Percentiles rank a stretch among this genome's conserved stretches.
Evolutionary conservation across 2,797 vertebrate species (phyloP).

Genomic region (Momotus momota): DNA sequence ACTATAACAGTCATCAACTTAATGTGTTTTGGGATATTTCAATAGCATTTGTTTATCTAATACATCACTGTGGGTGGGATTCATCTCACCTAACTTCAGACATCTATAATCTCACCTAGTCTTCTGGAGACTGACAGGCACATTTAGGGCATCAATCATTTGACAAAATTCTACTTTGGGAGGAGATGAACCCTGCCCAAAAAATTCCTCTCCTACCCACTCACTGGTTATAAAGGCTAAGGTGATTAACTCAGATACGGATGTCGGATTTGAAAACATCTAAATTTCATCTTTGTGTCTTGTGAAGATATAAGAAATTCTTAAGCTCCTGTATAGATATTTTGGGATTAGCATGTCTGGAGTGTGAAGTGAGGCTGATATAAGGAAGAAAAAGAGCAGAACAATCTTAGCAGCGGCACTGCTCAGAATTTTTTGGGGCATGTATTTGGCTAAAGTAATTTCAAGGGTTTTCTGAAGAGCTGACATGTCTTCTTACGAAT

Average conservation of each 20-base stretch:
- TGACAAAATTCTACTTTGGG: slow-evolving; percentile 1
- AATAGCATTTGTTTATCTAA: slow-evolving; percentile 59
- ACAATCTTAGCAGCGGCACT: not conserved
- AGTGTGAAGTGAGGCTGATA: slow-evolving; percentile 37
- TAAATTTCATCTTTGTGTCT: slow-evolving; percentile 48
- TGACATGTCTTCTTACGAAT: not conserved
- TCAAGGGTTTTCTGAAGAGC: not conserved
- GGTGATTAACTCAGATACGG: slow-evolving; percentile 40
- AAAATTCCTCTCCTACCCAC: not conserved
- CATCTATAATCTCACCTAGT: not conserved
- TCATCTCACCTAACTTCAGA: slow-evolving; percentile 7
- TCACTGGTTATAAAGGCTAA: slow-evolving; percentile 46
- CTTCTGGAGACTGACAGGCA: slow-evolving; percentile 29
- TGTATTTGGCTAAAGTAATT: not conserved
- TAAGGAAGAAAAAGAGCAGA: slow-evolving; percentile 14
- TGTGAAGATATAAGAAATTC: slow-evolving; percentile 40
- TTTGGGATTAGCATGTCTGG: slow-evolving; percentile 40
- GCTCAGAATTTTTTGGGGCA: not conserved
- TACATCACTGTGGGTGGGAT: slow-evolving; percentile 23
- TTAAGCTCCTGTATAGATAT: slow-evolving; percentile 65
- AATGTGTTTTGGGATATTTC: slow-evolving; percentile 56
- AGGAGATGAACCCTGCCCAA: slow-evolving; percentile 14
- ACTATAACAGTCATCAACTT: slow-evolving; percentile 46
- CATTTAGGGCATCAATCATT: slow-evolving; percentile 23
- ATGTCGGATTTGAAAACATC: slow-evolving; percentile 50